Evolutionary conservation across 2,113 vertebrate genomes (phyloP), one percentile per base, ranked within the genome.

Genomic region (Thunnus thynnus): DNA sequence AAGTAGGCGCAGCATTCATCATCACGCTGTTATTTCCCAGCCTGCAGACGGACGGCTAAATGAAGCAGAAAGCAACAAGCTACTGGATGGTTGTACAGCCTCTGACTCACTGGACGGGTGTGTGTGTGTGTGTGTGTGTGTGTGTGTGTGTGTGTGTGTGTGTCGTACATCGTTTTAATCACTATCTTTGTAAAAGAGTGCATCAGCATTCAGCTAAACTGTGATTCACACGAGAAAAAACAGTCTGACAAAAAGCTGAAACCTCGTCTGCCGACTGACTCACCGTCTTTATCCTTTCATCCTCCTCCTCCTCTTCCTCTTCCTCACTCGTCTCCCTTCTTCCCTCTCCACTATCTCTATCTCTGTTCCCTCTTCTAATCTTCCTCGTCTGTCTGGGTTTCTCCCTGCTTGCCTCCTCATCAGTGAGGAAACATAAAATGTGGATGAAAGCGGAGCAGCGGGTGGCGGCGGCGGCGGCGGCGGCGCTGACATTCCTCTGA

Each of bases 11-110:
- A 27, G n/a, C 61, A 67, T 58, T 63, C 76, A 66, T 69, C 76
- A 64, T 20, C 72, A 60, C 2, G 22, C 67, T 68, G 67, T 80
- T 68, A 44, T 69, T 72, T 69, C 57, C n/a, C 68, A n/a, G 61
- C 46, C 55, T 72, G 63, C 52, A 5, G 63, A 41, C 6, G 0
- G 81, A 84, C 5, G 47, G 41, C 2, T 54, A 82, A 84, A 82
- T 84, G 82, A 79, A 84, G 82, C 87, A 79, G 81, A 82, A 84
- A 75, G 73, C 54, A 76, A 56, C 47, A 25, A 77, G 57, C 72
- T 50, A 18, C 51, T 54, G 14, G 27, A 25, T 3, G 13, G 18
- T 47, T n/a, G n/a, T 13, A 30, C 66, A 58, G 68, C 12, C 14
- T 30, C 18, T 70, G 67, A 83, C 52, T 83, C 63, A 66, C 14